Evolutionary conservation across 2,113 vertebrate genomes (phyloP).

Genomic region (Syngnathus typhle): DNA sequence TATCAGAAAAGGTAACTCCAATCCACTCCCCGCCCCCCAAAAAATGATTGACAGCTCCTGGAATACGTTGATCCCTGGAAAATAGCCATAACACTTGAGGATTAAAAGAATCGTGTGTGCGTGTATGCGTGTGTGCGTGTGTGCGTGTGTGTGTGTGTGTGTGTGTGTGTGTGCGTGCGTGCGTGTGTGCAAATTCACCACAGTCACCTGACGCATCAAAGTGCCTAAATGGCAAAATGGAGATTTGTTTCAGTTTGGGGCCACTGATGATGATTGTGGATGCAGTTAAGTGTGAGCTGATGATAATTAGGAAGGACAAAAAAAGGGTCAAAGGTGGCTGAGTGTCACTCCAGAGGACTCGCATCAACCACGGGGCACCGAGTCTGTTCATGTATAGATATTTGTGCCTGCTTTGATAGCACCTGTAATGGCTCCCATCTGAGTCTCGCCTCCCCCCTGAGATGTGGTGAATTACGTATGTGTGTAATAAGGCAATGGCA

Average conservation of each 20-base stretch:
- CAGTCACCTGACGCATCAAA: slow-evolving; percentile 53
- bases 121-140: not conserved
- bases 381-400: slow-evolving; percentile 27
- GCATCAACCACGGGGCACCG: slow-evolving; percentile 26
- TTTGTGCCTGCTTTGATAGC: slow-evolving; percentile 42
- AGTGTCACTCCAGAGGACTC: slow-evolving; percentile 46
- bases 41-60: slow-evolving; percentile 61
- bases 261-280: slow-evolving; percentile 60
- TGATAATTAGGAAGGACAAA: slow-evolving; percentile 71
- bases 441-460: slow-evolving; percentile 29
- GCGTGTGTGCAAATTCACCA: slow-evolving; percentile 1
- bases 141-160: too few species aligned
- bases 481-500: slow-evolving; percentile 70
- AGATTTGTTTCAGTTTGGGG: slow-evolving; percentile 46
- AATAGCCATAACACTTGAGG: slow-evolving; percentile 14
- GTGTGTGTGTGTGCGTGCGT: too few species aligned
- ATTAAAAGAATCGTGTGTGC: slow-evolving; percentile 13
- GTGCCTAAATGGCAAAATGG: slow-evolving; percentile 44
- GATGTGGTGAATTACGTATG: slow-evolving; percentile 25
- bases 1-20: slow-evolving; percentile 34
- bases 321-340: slow-evolving; percentile 60
- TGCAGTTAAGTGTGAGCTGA: slow-evolving; percentile 60
- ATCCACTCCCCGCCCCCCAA: slow-evolving; percentile 5
- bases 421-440: slow-evolving; percentile 78
- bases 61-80: slow-evolving; percentile 31